Conservation (phyloP, 2,888 invertebrate species). For the Fragum fragum region DNA sequence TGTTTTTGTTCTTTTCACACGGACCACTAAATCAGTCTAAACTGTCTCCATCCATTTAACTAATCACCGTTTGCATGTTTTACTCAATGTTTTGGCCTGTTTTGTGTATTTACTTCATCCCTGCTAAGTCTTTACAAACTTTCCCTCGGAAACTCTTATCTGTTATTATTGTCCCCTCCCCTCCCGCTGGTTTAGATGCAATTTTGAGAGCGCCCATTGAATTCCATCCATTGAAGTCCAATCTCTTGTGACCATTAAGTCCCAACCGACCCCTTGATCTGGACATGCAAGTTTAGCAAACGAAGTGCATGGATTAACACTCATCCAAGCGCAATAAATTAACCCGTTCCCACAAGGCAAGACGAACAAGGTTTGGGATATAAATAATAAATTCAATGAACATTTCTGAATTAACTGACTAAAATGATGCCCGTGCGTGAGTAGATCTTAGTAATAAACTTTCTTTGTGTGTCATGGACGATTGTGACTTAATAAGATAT, state of each 20-base stretch:
- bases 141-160: constrained; percentile 32
- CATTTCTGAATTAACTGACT: too few species aligned
- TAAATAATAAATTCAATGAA: too few species aligned
- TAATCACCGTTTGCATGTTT: constrained; percentile 46
- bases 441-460: too few species aligned
- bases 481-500: too few species aligned
- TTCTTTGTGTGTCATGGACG: too few species aligned
- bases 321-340: constrained; percentile 27
- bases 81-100: constrained; percentile 48
- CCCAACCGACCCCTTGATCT: constrained; percentile 58
- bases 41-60: constrained; percentile 51
- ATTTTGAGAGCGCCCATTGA: constrained; percentile 51
- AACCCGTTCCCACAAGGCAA: not conserved
- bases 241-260: constrained; percentile 47
- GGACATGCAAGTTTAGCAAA: constrained; percentile 52
- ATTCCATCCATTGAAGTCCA: constrained; percentile 38
- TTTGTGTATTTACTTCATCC: constrained; percentile 24
- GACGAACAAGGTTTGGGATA: not conserved
- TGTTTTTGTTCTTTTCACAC: constrained; percentile 63
- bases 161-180: constrained; percentile 20
- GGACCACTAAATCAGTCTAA: constrained; percentile 58
- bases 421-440: too few species aligned
- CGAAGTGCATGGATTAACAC: constrained; percentile 43
- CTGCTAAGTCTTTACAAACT: constrained; percentile 37
- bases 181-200: constrained; percentile 57